phyloP scores from a whole-genome alignment of 2,113 vertebrate species.

The Gambusia holbrooki region DNA sequence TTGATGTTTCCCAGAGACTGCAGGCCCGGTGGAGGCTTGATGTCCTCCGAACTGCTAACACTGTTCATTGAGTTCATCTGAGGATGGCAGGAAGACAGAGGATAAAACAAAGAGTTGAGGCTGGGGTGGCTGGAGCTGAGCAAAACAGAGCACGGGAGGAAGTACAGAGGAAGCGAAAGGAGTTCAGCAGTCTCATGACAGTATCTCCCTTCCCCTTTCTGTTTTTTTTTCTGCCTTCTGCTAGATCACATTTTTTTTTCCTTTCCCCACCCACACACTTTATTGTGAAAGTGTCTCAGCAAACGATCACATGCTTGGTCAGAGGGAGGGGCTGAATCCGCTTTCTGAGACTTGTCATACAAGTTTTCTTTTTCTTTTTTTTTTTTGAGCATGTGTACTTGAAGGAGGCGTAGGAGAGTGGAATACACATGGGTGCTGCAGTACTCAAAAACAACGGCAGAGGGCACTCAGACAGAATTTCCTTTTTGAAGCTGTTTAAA shows the following conservation, averaged over 20 bases:
- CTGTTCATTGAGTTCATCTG: slow-evolving; percentile 90
- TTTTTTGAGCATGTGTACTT: slow-evolving; percentile 17
- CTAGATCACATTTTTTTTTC: slow-evolving; percentile 20
- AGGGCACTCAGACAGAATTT: slow-evolving; percentile 19
- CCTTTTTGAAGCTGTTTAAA: not conserved
- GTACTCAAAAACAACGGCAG: slow-evolving; percentile 46
- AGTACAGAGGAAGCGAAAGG: slow-evolving; percentile 50
- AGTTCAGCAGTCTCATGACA: slow-evolving; percentile 47
- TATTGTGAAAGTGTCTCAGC: slow-evolving; percentile 61
- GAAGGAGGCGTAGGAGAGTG: slow-evolving; percentile 13
- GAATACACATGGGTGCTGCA: slow-evolving; percentile 27
- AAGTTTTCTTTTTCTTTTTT: slow-evolving; percentile 39
- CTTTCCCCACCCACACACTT: slow-evolving; percentile 51
- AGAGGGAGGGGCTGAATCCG: slow-evolving; percentile 42
- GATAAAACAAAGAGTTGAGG: slow-evolving; percentile 31
- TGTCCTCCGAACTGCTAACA: slow-evolving; percentile 88
- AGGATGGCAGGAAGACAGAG: slow-evolving; percentile 46
- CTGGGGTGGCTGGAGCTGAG: slow-evolving; percentile 8
- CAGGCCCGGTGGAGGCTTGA: slow-evolving; percentile 90
- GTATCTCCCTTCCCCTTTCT: slow-evolving; percentile 49
- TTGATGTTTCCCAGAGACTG: slow-evolving; percentile 85
- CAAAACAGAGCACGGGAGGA: slow-evolving; percentile 40
- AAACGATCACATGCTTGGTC: slow-evolving; percentile 58
- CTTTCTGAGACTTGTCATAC: slow-evolving; percentile 53
- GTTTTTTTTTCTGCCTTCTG: slow-evolving; percentile 51